Evolutionary conservation across 2,888 invertebrate species (phyloP).

Genomic region (Leptopilina drosophilae): DNA sequence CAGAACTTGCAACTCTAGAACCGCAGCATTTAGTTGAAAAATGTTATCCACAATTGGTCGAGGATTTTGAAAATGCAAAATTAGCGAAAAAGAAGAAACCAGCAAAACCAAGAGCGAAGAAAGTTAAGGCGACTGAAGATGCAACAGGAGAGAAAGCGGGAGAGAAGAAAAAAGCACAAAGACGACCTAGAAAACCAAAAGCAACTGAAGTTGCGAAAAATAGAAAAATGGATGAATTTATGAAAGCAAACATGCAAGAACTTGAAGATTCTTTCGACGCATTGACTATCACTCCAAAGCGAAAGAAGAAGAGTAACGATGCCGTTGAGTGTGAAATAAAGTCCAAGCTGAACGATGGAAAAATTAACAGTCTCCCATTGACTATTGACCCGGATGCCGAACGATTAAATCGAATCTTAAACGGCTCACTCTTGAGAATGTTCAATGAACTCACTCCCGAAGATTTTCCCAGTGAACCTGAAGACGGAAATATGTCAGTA

Average conservation of each 20-base stretch:
- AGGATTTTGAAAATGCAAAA: slow-evolving; percentile 80
- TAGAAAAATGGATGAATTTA: slow-evolving; percentile 65
- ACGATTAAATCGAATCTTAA: slow-evolving; percentile 66
- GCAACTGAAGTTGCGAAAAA: slow-evolving; percentile 42
- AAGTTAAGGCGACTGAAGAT: slow-evolving; percentile 53
- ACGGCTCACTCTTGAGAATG: slow-evolving; percentile 73
- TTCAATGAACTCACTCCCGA: slow-evolving; percentile 70
- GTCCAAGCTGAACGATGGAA: slow-evolving; percentile 10
- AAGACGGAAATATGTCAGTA: slow-evolving; percentile 78
- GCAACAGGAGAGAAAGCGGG: slow-evolving; percentile 51
- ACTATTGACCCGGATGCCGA: slow-evolving; percentile 64
- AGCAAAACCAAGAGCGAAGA: slow-evolving; percentile 60
- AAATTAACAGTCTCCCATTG: slow-evolving; percentile 67
- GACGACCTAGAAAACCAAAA: slow-evolving; percentile 46
- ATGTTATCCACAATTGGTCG: slow-evolving; percentile 83
- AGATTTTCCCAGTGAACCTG: slow-evolving; percentile 74
- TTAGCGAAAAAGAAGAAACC: slow-evolving; percentile 74
- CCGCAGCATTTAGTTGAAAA: slow-evolving; percentile 81
- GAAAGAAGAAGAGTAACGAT: slow-evolving; percentile 66
- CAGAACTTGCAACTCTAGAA: slow-evolving; percentile 82
- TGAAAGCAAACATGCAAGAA: slow-evolving; percentile 61
- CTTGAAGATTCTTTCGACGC: slow-evolving; percentile 68
- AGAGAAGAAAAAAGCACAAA: slow-evolving; percentile 43
- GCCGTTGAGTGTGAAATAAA: slow-evolving; percentile 47
- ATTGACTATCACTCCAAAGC: slow-evolving; percentile 71